Percentiles rank a stretch among this genome's conserved stretches.
Evolutionary conservation across 1,140 invertebrate genomes (phyloP).

Genomic region (Bemisia tabaci): DNA sequence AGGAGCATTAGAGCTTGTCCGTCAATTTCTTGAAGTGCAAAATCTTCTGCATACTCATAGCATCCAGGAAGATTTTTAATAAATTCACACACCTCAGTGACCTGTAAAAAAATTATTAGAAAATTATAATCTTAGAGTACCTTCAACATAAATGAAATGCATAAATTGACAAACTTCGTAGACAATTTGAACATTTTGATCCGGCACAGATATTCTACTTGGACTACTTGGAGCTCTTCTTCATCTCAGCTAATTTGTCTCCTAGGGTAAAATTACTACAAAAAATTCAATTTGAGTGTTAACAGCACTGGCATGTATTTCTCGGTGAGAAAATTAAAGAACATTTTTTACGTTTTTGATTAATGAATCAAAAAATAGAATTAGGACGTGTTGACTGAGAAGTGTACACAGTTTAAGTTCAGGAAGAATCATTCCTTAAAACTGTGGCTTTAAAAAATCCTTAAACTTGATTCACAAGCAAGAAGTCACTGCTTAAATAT

Average conservation of each 20-base stretch:
- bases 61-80: conserved; percentile 52
- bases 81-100: conserved; percentile 26
- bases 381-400: too few relatives aligned
- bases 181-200: too few relatives aligned
- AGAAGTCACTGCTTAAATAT: too few relatives aligned
- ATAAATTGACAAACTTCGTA: conserved; percentile 3
- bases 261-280: conserved; percentile 8
- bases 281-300: too few relatives aligned
- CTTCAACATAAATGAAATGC: background rate
- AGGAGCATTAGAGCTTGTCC: conserved; percentile 84
- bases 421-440: too few relatives aligned
- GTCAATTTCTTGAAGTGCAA: conserved; percentile 88
- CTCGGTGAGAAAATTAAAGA: too few relatives aligned
- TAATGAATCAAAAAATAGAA: too few relatives aligned
- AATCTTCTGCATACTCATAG: conserved; percentile 86
- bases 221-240: background rate
- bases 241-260: background rate
- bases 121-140: conserved; percentile 2
- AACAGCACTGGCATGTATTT: too few relatives aligned
- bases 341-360: too few relatives aligned
- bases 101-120: conserved; percentile 14
- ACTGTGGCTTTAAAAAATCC: too few relatives aligned
- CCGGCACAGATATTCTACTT: conserved; percentile 23
- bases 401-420: too few relatives aligned
- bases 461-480: too few relatives aligned